Percentiles rank a stretch among this genome's conserved stretches.
phyloP scores from a whole-genome alignment of 2,113 vertebrate species.

The Argyrosomus japonicus region DNA sequence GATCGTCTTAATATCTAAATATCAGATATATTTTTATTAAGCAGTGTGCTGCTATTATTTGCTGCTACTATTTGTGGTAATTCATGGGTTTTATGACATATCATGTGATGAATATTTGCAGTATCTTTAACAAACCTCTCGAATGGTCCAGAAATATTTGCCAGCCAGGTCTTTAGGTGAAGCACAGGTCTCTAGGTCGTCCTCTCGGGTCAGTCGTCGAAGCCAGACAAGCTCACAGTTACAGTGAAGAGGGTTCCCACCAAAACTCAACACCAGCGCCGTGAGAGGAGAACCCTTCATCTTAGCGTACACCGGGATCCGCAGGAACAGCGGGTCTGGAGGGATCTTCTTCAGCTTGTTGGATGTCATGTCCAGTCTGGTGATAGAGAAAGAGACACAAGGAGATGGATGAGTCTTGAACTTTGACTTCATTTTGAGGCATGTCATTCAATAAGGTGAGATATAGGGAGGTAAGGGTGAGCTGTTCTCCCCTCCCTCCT shows the following conservation, averaged over 20 bases:
- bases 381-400: not conserved
- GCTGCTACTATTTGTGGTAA: no score
- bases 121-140: constrained; percentile 66
- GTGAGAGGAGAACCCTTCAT: constrained; percentile 86
- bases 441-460: not conserved
- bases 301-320: constrained; percentile 87
- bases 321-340: constrained; percentile 86
- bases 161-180: constrained; percentile 84
- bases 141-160: constrained; percentile 90
- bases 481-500: not conserved
- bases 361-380: constrained; percentile 88
- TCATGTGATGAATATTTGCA: not conserved
- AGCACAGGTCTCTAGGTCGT: constrained; percentile 88
- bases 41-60: not conserved
- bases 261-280: constrained; percentile 85
- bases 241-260: constrained; percentile 87
- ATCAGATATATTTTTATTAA: not conserved
- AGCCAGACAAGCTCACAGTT: constrained; percentile 90
- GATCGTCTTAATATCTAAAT: not conserved
- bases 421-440: no score
- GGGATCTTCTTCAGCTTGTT: constrained; percentile 90
- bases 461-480: not conserved
- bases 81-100: no score
- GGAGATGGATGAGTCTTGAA: no score
- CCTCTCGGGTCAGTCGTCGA: constrained; percentile 85